Conservation (phyloP, 1,140 invertebrate genomes). For the Trialeurodes vaporariorum region DNA sequence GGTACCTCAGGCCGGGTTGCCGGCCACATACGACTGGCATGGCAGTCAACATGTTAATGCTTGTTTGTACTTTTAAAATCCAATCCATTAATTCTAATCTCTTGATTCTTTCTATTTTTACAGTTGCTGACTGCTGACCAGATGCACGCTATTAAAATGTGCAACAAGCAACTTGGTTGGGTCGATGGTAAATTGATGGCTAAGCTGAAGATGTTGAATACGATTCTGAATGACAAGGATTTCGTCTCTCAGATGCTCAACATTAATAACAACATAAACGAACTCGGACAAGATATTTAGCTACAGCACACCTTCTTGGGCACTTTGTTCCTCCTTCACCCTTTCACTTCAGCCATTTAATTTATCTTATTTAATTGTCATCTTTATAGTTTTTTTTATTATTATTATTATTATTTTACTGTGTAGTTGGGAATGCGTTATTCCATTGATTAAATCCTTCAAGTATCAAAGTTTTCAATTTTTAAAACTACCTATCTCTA, state of each 20-base stretch:
- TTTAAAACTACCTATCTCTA: no score
- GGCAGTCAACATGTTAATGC: no score
- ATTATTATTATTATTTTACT: neutral
- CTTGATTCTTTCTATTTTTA: constrained; percentile 11
- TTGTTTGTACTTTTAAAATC: neutral
- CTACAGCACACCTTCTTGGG: neutral
- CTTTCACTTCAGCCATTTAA: neutral
- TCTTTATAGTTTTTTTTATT: no score
- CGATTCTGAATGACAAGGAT: constrained; percentile 53
- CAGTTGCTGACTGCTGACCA: constrained; percentile 14
- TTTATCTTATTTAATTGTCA: neutral
- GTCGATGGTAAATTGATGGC: constrained; percentile 45
- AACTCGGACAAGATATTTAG: constrained; percentile 9
- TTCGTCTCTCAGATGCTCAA: constrained; percentile 57
- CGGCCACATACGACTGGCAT: no score
- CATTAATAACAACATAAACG: constrained; percentile 58
- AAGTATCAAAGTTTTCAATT: no score
- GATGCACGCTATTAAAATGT: constrained; percentile 47
- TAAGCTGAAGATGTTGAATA: constrained; percentile 48
- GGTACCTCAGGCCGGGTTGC: no score
- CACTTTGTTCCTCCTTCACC: neutral
- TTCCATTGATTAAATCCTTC: no score
- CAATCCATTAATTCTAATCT: no score
- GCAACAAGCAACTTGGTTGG: constrained; percentile 57
- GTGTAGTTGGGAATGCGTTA: neutral